Percentiles rank a stretch among this genome's conserved stretches.
These are phyloP conservation scores for Drosophila neocordata DNA, from an alignment of 1,140 invertebrate species.

Conservation along the genomic window DNA sequence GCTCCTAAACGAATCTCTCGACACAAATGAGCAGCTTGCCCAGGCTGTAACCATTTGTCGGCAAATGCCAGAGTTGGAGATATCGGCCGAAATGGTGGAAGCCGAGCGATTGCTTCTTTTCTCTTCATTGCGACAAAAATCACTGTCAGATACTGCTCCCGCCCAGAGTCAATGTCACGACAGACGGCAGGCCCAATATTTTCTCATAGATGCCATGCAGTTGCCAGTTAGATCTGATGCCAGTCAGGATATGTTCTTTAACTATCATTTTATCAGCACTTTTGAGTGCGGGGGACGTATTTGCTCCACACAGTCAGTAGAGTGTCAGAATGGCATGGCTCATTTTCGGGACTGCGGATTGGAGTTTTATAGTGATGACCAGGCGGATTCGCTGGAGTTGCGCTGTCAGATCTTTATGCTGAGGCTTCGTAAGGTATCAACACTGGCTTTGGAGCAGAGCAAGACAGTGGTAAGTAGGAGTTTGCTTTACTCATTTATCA, in stretches of 20 bases:
- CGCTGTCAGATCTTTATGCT: conserved; percentile 76
- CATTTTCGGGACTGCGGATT: conserved; percentile 71
- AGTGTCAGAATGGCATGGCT: conserved; percentile 65
- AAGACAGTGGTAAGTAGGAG: conserved; percentile 56
- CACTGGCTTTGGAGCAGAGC: conserved; percentile 53
- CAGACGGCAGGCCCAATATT: conserved; percentile 27
- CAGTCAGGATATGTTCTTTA: conserved; percentile 75
- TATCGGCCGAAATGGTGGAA: conserved; percentile 76
- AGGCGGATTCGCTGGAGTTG: conserved; percentile 48
- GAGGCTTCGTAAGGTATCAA: conserved; percentile 72
- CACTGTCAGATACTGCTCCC: neutral
- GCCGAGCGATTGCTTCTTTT: conserved; percentile 74
- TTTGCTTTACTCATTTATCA: neutral
- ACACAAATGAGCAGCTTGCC: conserved; percentile 58
- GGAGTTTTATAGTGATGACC: conserved; percentile 54
- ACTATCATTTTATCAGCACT: conserved; percentile 78
- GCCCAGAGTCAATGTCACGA: neutral
- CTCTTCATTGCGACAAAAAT: conserved; percentile 47
- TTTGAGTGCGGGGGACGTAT: conserved; percentile 69
- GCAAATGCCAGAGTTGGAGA: conserved; percentile 72
- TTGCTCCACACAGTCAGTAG: conserved; percentile 75
- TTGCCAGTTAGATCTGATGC: conserved; percentile 63
- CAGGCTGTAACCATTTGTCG: conserved; percentile 76
- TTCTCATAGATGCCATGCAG: conserved; percentile 64
- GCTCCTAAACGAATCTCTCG: conserved; percentile 61